Evolutionary conservation across 2,888 invertebrate genomes (phyloP), one percentile per base, ranked within the genome.

Genomic region (Digitonthophagus gazella): DNA sequence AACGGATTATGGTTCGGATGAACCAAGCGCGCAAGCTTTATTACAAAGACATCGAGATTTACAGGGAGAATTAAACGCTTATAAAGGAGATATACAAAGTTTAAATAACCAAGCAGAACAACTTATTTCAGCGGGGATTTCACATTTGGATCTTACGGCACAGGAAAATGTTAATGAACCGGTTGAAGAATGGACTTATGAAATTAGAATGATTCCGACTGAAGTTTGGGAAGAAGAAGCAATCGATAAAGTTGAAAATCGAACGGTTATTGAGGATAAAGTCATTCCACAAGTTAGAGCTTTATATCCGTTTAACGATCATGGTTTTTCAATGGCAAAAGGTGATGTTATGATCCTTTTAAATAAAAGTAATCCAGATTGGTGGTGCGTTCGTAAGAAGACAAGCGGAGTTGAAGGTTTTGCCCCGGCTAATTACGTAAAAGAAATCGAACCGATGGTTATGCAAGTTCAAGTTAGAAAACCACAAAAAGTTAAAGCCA

Each of bases 351-450:
- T 98, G 93, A 91, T 96, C 78, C 86, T 99, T 0, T 87, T 98
- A 72, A 95, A 93, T 80, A 96, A 96, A 84, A 97, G 96, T 4
- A 98, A 98, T 84, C 91, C 93, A 0, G 99, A 99, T 82, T 98
- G 98, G 98, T 99, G 99, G 99, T 95, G 95, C 77, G 95, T 98
- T n/a, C 87, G 96, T 11, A 89, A 89, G 78, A 89, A 89, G 78
- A 90, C 91, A 0, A 95, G 95, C 79, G 93, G 97, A 0, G 89
- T 90, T 0, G 98, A 98, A 78, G 98, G 98, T 0, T 99, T 97
- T 83, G 97, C 98, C 2, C 99, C 99, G 0, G 97, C 97, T 0
- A 97, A 96, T 84, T 98, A 98, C 82, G 95, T 98, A 11, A 88
- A 92, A 28, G 96, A 97, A 83, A 89, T 96, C 63, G 96, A 97